phyloP scores from a whole-genome alignment of 2,113 vertebrate species.

The Nestor notabilis region DNA sequence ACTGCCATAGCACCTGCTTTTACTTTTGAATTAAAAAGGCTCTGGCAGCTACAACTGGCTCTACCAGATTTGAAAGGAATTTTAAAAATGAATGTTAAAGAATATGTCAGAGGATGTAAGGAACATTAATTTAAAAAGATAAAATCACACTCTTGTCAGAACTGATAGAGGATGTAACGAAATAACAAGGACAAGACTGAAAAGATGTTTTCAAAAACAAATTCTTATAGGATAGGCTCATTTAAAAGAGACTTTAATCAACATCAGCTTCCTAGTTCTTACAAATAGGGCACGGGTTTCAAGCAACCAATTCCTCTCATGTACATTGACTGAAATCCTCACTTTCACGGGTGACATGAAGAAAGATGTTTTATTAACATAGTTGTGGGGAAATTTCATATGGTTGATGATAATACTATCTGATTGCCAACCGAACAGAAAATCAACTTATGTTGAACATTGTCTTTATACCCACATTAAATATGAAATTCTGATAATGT shows the following conservation, averaged over 20 bases:
- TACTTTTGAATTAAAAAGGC: conserved; percentile 67
- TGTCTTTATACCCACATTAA: neutral
- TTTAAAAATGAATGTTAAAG: conserved; percentile 14
- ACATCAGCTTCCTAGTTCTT: neutral
- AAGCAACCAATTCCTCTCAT: neutral
- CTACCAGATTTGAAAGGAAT: conserved; percentile 54
- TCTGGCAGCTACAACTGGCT: conserved; percentile 60
- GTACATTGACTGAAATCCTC: neutral
- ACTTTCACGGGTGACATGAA: neutral
- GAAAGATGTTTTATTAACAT: neutral
- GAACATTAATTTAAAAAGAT: conserved; percentile 62
- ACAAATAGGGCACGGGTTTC: neutral
- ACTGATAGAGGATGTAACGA: neutral
- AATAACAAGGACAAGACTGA: conserved; percentile 47
- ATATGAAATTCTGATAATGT: neutral
- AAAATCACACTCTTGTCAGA: conserved; percentile 54
- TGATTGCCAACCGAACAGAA: neutral
- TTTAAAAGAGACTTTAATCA: neutral
- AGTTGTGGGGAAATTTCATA: neutral
- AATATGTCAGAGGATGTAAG: conserved; percentile 32
- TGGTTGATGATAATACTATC: neutral
- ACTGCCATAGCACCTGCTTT: conserved; percentile 50
- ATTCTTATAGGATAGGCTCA: neutral
- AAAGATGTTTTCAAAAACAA: conserved; percentile 23
- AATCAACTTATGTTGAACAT: neutral